Base-by-base conservation (phyloP, 2,113 vertebrate species). In the Oreotrochilus melanogaster region DNA sequence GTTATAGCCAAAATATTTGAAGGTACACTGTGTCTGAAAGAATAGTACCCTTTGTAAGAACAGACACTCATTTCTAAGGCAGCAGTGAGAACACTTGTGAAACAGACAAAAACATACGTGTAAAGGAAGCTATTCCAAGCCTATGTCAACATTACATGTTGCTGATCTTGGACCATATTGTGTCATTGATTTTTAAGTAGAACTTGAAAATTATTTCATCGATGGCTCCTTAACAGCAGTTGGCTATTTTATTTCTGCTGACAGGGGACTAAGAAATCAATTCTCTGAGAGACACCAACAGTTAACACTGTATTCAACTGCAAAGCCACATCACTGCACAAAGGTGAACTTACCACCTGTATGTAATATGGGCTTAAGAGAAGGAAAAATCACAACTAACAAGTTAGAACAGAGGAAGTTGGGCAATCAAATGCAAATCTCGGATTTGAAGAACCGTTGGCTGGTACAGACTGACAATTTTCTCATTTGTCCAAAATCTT, bases 181-280 rank as follows among this genome's bases (percentile, higher is more conserved):
- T 73, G 64, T 21, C 67, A 94, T 61, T 58, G 78, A 96, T 97
- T 95, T 93, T 88, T 80, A 94, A 93, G 85, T 13, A 92, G 78
- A 88, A 95, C 75, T 86, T 78, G 42, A 62, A 88, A 92, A 86
- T 94, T 57, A 92, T 90, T 92, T 83, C 88, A 93, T n/a, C 90
- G 81, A 90, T 47, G 84, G 74, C 37, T 88, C 67, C 83, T 66
- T 91, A 96, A 71, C 64, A 93, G 88, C 75, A 84, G 43, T 67
- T 69, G 82, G 75, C 65, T 95, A 42, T 76, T 95, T 95, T 83
- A 91, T 84, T 93, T 93, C 73, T 95, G 76, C 72, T 81, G 80
- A 84, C 76, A 95, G 43, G 27, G 16, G 57, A 88, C 0, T 88
- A 88, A 84, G 65, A 93, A 96, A 96, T 95, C 86, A 95, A 88